Base-by-base conservation (phyloP, 2,888 invertebrate species). In the Drosophila siamana region DNA sequence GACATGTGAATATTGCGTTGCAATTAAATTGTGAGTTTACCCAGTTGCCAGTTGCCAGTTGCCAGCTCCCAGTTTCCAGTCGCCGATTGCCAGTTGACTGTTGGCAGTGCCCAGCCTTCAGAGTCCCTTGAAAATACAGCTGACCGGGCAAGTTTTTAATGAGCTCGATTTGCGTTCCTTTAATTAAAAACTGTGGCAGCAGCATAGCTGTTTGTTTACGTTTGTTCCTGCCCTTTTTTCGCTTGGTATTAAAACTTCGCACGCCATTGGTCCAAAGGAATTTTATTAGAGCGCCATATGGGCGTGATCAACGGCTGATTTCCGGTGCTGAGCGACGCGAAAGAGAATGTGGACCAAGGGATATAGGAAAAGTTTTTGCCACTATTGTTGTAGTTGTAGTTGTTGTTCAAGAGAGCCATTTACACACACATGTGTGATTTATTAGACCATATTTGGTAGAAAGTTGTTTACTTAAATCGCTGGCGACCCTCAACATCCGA, bases 241-340 rank as follows among this genome's bases (percentile, higher is more conserved):
- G 78, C 63, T 50, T 30, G 48, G 65, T 80, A 80, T 68, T 67
- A 80, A 77, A 78, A 78, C 64, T 69, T 69, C 63, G 43, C 59
- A 63, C 65, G 46, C 67, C 50, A 40, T 50, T 22, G 26, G 46
- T 38, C 48, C 66, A 51, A 82, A 79, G 74, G 68, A 82, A 82
- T 81, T 82, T 85, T 81, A 82, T 82, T 87, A 87, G 72, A 70
- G 67, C 50, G 57, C 78, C 74, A 78, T 68, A 73, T 78, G 74
- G 73, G 74, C 60, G 74, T 75, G 78, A 73, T 68, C 74, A 68
- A 54, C 68, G 63, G 15, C 16, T 62, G 51, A 52, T 44, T 63
- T 41, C 62, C 55, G 47, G 38, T 41, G 26, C 55, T 57, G 22
- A 13, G 8, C 30, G 4, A 24, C n/a, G 28, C 9, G 6, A 26